Base-by-base conservation (phyloP, 2,113 vertebrate species). In the Urocitellus parryii region DNA sequence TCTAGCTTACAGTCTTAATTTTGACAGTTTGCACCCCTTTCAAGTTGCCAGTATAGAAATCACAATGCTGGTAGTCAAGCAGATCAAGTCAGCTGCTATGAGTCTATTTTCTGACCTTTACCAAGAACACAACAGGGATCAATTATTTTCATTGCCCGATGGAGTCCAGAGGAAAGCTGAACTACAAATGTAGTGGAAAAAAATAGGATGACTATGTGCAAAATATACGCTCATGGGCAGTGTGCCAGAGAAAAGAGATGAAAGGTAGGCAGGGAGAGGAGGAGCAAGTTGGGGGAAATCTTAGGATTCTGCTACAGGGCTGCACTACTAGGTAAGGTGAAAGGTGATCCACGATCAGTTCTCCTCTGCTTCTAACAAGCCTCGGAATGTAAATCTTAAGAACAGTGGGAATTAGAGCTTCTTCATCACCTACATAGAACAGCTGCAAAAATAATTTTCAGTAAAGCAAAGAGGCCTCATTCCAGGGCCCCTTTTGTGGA, bases 21-120 rank as follows among this genome's bases (percentile, higher is more conserved):
- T 77, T 84, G 86, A 94, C 72, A 56, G 92, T 96, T 87, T 92
- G 45, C 42, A 97, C 56, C 22, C 37, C 58, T 96, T 76, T 63
- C 79, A 72, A 79, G 77, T 22, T 97, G 76, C 91, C 95, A 37
- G 32, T 7, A 37, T 2, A 37, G 63, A 1, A 79, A 95, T 93
- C 89, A 78, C 27, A 4, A n/a, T 39, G 58, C 77, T 34, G 79
- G 20, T 32, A 65, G 14, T 88, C 77, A 95, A 90, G 8, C 34
- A 96, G 87, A 97, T 97, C 92, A 94, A 76, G 2, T 83, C 39
- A 58, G 82, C 74, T 84, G 90, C n/a, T 92, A 92, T 0, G 48
- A 77, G 94, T 95, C 96, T 91, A 45, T 77, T 90, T 24, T 95
- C 94, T 97, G 82, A 97, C 77, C 73, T 98, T 98, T 98, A 81